Conservation (phyloP, 2,888 invertebrate genomes). For the Seira sanloemensis region DNA sequence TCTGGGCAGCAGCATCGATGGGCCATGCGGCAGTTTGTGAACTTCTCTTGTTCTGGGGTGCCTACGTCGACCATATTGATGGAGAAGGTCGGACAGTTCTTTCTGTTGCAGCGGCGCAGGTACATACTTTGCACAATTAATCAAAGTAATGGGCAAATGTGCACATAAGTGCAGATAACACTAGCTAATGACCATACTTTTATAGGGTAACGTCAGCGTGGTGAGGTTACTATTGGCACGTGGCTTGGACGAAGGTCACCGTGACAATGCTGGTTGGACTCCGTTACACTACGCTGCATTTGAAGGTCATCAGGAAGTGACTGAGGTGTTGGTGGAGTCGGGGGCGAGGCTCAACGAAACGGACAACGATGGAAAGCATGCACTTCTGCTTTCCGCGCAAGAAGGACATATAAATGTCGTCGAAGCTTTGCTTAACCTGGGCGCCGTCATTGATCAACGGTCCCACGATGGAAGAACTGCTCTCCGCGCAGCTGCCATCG, state of each 20-base stretch:
- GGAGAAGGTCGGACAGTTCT: conserved; percentile 91
- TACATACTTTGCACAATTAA: conserved; percentile 36
- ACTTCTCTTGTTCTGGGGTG: conserved; percentile 94
- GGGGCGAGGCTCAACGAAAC: conserved; percentile 92
- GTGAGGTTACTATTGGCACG: conserved; percentile 92
- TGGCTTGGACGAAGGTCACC: conserved; percentile 80
- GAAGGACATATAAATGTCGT: conserved; percentile 87
- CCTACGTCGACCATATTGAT: conserved; percentile 96
- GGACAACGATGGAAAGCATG: conserved; percentile 93
- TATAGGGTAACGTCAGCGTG: conserved; percentile 90
- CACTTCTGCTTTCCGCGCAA: conserved; percentile 88
- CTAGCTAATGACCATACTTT: too few species aligned
- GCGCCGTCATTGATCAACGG: conserved; percentile 87
- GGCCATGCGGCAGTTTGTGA: conserved; percentile 92
- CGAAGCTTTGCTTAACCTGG: conserved; percentile 84
- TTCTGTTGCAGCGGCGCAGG: conserved; percentile 76
- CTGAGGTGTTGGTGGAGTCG: conserved; percentile 88
- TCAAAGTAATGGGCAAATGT: background rate
- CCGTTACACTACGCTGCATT: conserved; percentile 97
- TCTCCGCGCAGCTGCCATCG: conserved; percentile 87
- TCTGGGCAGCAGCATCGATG: conserved; percentile 95
- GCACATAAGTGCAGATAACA: background rate
- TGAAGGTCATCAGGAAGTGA: conserved; percentile 91
- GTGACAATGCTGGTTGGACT: conserved; percentile 88
- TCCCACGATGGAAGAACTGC: conserved; percentile 95